Base-by-base conservation (phyloP, 2,888 invertebrate genomes). In the Pachycephus smyrnensis region DNA sequence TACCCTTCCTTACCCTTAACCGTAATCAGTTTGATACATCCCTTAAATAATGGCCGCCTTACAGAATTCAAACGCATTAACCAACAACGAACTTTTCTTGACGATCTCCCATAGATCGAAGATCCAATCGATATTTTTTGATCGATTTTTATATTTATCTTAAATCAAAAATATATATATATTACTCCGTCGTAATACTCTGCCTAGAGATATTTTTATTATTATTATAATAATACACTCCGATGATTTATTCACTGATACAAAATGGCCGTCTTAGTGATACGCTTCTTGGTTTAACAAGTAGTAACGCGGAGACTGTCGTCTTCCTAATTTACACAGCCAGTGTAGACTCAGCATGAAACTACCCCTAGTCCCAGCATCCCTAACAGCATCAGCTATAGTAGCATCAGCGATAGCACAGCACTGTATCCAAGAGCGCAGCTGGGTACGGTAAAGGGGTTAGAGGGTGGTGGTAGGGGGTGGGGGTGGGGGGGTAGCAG, bases 291-390 rank as follows among this genome's bases (percentile, higher is more conserved):
- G 15, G 9, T 23, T 0, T 31, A 71, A 12, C 71, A 31, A 71
- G 32, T 15, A 71, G 3, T 68, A 68, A 68, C 68, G 30, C 1
- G 71, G 1, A 71, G 33, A 33, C 33, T 23, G 71, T 12, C 71
- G 71, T 32, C 31, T 71, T 15, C n/a, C 31, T 71, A 71, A 71
- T 71, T 71, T 71, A 71, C 71, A 71, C 71, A 71, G 71, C 31
- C 31, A 33, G 32, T 15, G 31, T 33, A 71, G 31, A 32, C 31
- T 33, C 71, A 33, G 71, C 71, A 71, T 11, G 55, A 55, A 55
- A 55, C 55, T 23, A 55, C 71, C 71, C 71, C 71, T 31, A 71
- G 71, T 23, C 31, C 4, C 71, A 12, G 71, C 31, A 33, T 33
- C 71, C 71, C 71, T 55, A 55, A 55, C 55, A 55, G 55, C 9